A percentile compares a stretch with the other conserved stretches of the same genome.
These are phyloP conservation scores for Plebejus anna DNA, from an alignment of 2,888 invertebrate genomes.

Conservation along the genomic window DNA sequence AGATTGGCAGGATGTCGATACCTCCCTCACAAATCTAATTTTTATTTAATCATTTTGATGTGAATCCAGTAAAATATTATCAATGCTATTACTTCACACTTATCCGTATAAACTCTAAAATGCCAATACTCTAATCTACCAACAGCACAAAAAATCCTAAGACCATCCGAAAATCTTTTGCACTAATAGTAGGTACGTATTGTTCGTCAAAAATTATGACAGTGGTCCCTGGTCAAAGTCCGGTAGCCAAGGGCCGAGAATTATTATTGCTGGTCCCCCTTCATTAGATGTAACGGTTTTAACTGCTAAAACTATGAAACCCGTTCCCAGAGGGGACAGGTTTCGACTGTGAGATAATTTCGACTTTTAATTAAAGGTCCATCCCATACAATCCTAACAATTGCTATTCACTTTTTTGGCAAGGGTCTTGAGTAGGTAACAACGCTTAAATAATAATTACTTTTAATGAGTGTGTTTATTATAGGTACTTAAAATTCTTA, in stretches of 20 bases:
- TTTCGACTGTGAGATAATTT: constrained; percentile 71
- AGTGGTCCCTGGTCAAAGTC: constrained; percentile 64
- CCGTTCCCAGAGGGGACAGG: constrained; percentile 72
- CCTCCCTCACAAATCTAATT: background rate
- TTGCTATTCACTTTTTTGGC: constrained; percentile 21
- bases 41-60: no score
- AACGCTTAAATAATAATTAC: background rate
- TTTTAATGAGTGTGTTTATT: background rate
- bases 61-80: no score
- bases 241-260: constrained; percentile 51
- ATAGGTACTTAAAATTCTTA: background rate
- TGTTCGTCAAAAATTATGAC: background rate
- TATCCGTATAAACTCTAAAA: background rate
- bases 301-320: constrained; percentile 78
- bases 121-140: background rate
- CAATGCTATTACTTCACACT: background rate
- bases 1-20: background rate
- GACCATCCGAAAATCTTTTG: background rate
- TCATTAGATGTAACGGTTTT: constrained; percentile 80
- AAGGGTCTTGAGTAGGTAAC: constrained; percentile 1
- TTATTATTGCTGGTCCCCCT: constrained; percentile 75
- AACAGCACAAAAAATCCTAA: background rate
- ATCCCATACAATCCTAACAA: constrained; percentile 20
- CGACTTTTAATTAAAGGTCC: constrained; percentile 60
- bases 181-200: background rate